These are phyloP conservation scores for Propithecus deckenii DNA, from an alignment of 2,797 vertebrate species.

Conservation along the genomic window DNA sequence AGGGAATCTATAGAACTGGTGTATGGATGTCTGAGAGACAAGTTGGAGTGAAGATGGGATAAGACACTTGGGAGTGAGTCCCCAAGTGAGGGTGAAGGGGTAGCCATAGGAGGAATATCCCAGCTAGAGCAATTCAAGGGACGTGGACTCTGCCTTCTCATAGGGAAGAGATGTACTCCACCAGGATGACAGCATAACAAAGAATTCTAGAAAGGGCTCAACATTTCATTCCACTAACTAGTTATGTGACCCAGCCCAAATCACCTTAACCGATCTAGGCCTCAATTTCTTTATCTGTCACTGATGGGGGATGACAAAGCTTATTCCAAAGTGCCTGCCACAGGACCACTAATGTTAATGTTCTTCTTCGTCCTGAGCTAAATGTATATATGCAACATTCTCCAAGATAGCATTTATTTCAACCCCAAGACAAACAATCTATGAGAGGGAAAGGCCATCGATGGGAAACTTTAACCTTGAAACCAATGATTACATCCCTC, in stretches of 20 bases:
- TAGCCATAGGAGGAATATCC: background rate
- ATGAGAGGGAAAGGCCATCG: conserved; percentile 25
- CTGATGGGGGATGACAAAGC: background rate
- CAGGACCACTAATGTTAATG: background rate
- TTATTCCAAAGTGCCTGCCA: background rate
- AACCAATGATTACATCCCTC: conserved; percentile 74
- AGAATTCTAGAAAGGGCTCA: background rate
- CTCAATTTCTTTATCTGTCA: background rate
- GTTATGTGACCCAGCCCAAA: background rate
- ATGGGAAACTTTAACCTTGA: conserved; percentile 69
- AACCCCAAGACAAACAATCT: background rate
- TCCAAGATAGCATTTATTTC: conserved; percentile 40
- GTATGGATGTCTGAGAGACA: background rate
- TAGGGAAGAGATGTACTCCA: background rate
- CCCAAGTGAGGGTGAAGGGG: background rate
- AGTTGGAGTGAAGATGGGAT: background rate
- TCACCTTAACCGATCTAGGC: background rate
- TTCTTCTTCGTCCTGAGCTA: background rate
- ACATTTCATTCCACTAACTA: background rate
- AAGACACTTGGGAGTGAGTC: background rate
- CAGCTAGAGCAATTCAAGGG: background rate
- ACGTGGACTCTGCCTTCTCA: background rate
- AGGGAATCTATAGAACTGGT: background rate
- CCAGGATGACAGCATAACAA: background rate
- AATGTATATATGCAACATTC: background rate